phyloP scores from a whole-genome alignment of 2,113 vertebrate species.

The Lichenostomus cassidix region DNA sequence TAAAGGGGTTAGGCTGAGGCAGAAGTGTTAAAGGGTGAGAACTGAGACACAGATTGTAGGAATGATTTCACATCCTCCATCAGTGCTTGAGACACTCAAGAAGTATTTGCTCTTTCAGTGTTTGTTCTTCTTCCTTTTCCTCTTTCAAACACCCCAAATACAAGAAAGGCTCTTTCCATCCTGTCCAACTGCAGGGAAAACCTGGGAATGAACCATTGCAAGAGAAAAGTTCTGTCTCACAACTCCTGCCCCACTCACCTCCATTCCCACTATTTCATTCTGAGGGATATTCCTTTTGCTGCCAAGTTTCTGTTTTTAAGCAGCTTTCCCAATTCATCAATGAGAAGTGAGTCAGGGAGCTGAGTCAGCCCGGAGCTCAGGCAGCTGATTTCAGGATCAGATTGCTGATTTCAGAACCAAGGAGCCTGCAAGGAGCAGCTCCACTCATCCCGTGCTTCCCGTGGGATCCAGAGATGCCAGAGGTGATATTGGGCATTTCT shows the following conservation, averaged over 20 bases:
- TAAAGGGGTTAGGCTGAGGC: not conserved
- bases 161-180: not conserved
- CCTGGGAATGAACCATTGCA: not conserved
- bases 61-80: not conserved
- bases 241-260: accelerated
- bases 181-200: not conserved
- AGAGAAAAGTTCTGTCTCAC: not conserved
- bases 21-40: not conserved
- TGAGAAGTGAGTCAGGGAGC: not conserved
- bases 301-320: not conserved
- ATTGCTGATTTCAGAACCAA: not conserved
- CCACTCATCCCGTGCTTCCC: not conserved
- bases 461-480: not conserved
- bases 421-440: not conserved
- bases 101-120: too few relatives aligned
- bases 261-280: not conserved
- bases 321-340: not conserved
- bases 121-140: too few relatives aligned
- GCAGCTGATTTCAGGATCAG: not conserved
- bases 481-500: accelerated
- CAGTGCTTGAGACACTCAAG: too few relatives aligned
- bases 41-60: not conserved
- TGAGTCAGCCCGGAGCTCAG: not conserved
- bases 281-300: not conserved
- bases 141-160: too few relatives aligned